Evolutionary conservation across 2,113 vertebrate genomes (phyloP), one percentile per base, ranked within the genome.

Genomic region (Oncorhynchus nerka): DNA sequence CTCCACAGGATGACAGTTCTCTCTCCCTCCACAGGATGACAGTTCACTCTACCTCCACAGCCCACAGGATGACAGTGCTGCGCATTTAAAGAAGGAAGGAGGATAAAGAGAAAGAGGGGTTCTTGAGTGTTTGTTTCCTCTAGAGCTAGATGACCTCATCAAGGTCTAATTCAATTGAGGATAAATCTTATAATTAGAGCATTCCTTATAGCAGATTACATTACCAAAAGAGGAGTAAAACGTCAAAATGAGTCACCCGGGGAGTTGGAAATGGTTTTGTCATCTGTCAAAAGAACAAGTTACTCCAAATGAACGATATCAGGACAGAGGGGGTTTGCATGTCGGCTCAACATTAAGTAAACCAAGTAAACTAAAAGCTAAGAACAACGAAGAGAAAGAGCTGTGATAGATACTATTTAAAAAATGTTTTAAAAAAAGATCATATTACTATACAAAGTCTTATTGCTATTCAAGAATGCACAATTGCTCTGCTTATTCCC

Each of bases 181-280:
- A 55, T 15, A 24, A 74, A 34, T 75, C 32, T 75, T 77, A 85
- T 83, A 83, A 74, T 83, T 83, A 85, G 81, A 77, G 72, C 68
- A 70, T 80, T 85, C 74, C 74, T 80, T 73, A 83, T 75, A 55
- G 71, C 57, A 19, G 71, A 32, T 68, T 69, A 71, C 59, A 74
- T 19, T 20, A 67, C 32, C 71, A 55, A 68, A 57, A 48, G 57
- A 74, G 6, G 45, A 45, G 39, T 64, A 34, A 57, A 20, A 66
- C 64, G n/a, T 6, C 19, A 16, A 20, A 67, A 65, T 71, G 70
- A 64, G 34, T 73, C 13, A 16, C 49, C 11, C 39, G 61, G 71
- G 39, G 12, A 62, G 26, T 13, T 28, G 22, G 28, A 76, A 77
- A 39, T 22, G 26, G 11, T 26, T 62, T 32, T 72, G 74, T 64